phyloP scores from a whole-genome alignment of 1,140 invertebrate genomes.

The Colletes gigas region DNA sequence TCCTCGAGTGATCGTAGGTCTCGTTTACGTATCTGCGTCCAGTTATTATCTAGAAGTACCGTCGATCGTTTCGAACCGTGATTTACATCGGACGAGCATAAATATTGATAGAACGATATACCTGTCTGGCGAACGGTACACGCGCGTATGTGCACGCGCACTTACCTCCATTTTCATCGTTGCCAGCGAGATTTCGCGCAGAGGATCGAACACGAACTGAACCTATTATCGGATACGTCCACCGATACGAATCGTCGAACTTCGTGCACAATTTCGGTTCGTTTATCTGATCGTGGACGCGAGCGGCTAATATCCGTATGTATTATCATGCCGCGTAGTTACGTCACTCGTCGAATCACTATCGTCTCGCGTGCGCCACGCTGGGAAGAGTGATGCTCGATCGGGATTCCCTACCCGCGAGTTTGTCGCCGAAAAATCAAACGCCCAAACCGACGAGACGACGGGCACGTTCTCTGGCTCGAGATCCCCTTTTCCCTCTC shows the following conservation, averaged over 20 bases:
- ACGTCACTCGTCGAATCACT: slow-evolving; percentile 51
- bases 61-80: not conserved
- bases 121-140: not conserved
- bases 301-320: slow-evolving; percentile 46
- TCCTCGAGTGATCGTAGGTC: not conserved
- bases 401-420: not conserved
- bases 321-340: slow-evolving; percentile 69
- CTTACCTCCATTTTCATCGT: slow-evolving; percentile 71
- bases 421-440: not conserved
- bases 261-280: slow-evolving; percentile 45
- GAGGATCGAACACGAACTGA: slow-evolving; percentile 29
- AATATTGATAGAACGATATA: slow-evolving; percentile 9
- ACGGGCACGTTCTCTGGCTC: not conserved
- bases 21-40: not conserved
- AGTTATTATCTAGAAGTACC: not conserved
- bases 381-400: not conserved
- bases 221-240: slow-evolving; percentile 51
- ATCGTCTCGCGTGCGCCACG: not conserved
- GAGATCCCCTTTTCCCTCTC: not conserved
- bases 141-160: not conserved
- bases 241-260: slow-evolving; percentile 45
- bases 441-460: not conserved
- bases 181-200: slow-evolving; percentile 15
- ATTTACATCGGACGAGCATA: not conserved
- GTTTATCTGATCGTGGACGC: slow-evolving; percentile 69